phyloP scores from a whole-genome alignment of 1,140 invertebrate species.

The Eumeta japonica region DNA sequence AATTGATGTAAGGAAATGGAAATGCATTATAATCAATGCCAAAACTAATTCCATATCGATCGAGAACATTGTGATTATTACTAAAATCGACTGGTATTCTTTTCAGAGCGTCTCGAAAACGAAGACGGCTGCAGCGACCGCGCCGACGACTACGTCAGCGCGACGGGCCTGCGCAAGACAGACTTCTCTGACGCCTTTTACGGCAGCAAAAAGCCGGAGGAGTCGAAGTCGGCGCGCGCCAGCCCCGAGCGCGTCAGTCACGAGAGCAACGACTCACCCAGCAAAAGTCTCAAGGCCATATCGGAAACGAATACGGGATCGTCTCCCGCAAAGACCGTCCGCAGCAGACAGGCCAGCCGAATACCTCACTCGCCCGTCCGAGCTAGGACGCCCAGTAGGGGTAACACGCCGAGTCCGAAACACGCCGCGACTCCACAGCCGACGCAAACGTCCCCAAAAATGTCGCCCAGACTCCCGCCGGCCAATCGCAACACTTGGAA shows the following conservation, averaged over 20 bases:
- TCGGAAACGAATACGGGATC: conserved; percentile 26
- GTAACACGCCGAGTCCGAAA: conserved; percentile 46
- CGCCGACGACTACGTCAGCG: conserved; percentile 66
- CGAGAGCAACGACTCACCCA: conserved; percentile 59
- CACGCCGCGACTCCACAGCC: conserved; percentile 29
- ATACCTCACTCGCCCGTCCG: conserved; percentile 46
- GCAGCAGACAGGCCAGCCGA: conserved; percentile 33
- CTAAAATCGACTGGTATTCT: not conserved
- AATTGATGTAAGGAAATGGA: too few relatives aligned
- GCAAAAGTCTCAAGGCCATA: conserved; percentile 36
- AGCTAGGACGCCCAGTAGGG: conserved; percentile 46
- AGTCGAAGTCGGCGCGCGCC: conserved; percentile 42
- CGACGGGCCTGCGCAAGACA: conserved; percentile 67
- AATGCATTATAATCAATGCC: too few relatives aligned
- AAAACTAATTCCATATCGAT: too few relatives aligned
- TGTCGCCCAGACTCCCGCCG: conserved; percentile 35
- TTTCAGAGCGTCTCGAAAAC: conserved; percentile 52
- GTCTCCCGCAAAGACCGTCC: conserved; percentile 37
- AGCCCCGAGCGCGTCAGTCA: conserved; percentile 54
- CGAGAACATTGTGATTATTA: too few relatives aligned
- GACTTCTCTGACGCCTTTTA: conserved; percentile 61
- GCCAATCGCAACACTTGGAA: conserved; percentile 70
- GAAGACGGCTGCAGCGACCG: conserved; percentile 50
- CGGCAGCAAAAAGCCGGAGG: conserved; percentile 50
- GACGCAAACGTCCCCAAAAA: conserved; percentile 41